A percentile compares a stretch with the other conserved stretches of the same genome.
Conservation (phyloP, 2,888 invertebrate genomes). For the Ochropleura leucogaster region DNA sequence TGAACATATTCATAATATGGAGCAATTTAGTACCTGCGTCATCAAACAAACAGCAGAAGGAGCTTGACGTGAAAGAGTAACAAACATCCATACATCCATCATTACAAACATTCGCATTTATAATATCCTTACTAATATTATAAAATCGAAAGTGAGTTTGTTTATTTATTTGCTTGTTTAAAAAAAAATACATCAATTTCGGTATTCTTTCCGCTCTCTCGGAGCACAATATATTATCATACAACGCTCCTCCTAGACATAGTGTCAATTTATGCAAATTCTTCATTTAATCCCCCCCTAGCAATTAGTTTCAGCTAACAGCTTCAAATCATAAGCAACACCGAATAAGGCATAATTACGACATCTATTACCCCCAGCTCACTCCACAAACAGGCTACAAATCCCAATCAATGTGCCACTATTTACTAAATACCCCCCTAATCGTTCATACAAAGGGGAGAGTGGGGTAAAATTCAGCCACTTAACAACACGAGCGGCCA, state of each 20-base stretch:
- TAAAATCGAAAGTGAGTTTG: no score
- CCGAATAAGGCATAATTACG: not conserved
- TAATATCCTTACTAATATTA: no score
- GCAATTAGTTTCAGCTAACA: constrained; percentile 9
- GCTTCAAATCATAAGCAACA: constrained; percentile 6
- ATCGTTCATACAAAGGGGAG: constrained; percentile 51
- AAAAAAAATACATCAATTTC: not conserved
- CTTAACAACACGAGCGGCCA: constrained; percentile 58
- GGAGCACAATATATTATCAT: not conserved
- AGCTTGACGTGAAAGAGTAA: no score
- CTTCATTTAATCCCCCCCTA: not conserved
- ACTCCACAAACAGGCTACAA: constrained; percentile 21
- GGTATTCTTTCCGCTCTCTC: not conserved
- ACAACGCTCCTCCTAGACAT: not conserved
- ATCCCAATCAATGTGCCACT: constrained; percentile 42
- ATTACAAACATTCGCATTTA: no score
- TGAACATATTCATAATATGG: no score
- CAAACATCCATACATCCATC: no score
- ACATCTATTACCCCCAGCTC: constrained; percentile 16
- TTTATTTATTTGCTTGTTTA: no score
- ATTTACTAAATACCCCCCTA: constrained; percentile 52
- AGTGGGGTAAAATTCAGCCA: constrained; percentile 53
- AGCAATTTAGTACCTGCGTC: no score
- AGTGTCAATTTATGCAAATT: not conserved
- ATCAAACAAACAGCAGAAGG: no score